phyloP scores from a whole-genome alignment of 2,888 invertebrate genomes.

The Cheilosia vulpina region DNA sequence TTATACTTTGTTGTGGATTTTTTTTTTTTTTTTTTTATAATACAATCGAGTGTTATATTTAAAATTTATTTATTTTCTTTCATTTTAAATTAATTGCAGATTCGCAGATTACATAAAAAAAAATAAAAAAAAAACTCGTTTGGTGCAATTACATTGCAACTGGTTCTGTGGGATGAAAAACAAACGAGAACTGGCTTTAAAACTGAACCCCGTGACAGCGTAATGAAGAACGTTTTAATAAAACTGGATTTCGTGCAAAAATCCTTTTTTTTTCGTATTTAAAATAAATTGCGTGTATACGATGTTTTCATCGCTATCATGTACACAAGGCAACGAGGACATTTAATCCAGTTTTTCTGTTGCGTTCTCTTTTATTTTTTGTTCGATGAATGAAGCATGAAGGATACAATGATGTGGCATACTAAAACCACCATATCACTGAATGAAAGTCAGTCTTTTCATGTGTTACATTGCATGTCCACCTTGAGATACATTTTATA shows the following conservation, averaged over 20 bases:
- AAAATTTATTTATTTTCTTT: conserved; percentile 64
- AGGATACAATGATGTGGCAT: conserved; percentile 50
- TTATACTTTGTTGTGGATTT: conserved; percentile 31
- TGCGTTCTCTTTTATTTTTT: conserved; percentile 8
- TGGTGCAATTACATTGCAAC: conserved; percentile 36
- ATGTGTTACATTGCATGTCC: conserved; percentile 44
- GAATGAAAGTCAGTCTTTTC: conserved; percentile 50
- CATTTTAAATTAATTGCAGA: conserved; percentile 34
- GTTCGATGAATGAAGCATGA: conserved; percentile 35
- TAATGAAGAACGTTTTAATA: conserved; percentile 31
- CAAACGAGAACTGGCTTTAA: conserved; percentile 19
- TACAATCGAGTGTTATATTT: conserved; percentile 6
- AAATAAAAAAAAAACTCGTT: not conserved
- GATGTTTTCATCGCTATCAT: conserved; percentile 34
- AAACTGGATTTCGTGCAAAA: conserved; percentile 19
- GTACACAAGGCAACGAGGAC: conserved; percentile 58
- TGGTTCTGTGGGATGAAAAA: conserved; percentile 31
- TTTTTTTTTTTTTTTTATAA: conserved; percentile 2
- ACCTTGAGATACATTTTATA: conserved; percentile 70
- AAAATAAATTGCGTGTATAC: conserved; percentile 36
- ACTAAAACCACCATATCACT: conserved; percentile 42
- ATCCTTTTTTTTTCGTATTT: conserved; percentile 5
- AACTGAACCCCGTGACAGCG: not conserved
- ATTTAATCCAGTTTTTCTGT: conserved; percentile 39
- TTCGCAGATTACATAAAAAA: conserved; percentile 16